Evolutionary conservation across 2,888 invertebrate species (phyloP).

Genomic region (Dioctria linearis): DNA sequence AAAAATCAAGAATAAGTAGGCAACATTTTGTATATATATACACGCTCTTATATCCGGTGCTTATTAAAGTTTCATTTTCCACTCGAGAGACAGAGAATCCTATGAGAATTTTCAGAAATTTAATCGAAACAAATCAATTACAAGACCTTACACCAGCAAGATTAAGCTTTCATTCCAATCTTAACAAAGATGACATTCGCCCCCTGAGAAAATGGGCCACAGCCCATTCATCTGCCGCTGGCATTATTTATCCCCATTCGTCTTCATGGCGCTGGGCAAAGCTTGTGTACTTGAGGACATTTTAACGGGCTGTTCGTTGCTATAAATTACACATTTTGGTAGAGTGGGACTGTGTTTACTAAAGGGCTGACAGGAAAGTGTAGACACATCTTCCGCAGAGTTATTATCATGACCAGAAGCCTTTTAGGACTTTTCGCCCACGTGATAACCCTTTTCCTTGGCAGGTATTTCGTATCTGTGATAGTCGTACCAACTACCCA

Average conservation of each 20-base stretch:
- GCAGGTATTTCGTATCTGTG: not conserved
- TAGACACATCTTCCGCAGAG: conserved; percentile 31
- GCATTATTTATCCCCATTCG: not conserved
- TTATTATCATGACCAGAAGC: conserved; percentile 26
- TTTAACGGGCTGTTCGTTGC: conserved; percentile 30
- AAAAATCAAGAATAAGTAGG: too few species aligned
- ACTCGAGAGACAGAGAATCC: too few species aligned
- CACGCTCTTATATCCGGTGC: too few species aligned
- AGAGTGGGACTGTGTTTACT: conserved; percentile 27
- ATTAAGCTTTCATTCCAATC: conserved; percentile 29
- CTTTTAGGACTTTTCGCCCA: conserved; percentile 17
- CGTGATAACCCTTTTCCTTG: not conserved
- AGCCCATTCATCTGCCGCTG: not conserved
- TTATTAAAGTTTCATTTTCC: too few species aligned
- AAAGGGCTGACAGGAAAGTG: conserved; percentile 1
- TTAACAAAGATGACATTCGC: conserved; percentile 26
- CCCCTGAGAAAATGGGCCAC: conserved; percentile 32
- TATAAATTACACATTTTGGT: conserved; percentile 36
- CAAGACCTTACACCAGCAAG: not conserved
- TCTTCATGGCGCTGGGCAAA: not conserved
- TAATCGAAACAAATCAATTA: conserved; percentile 40
- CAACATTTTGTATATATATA: too few species aligned
- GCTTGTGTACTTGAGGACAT: conserved; percentile 1
- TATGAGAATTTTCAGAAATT: too few species aligned
- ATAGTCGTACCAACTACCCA: not conserved